A percentile compares a stretch with the other conserved stretches of the same genome.
Conservation (phyloP, 1,140 invertebrate species). For the Rhyacophila brunnea region DNA sequence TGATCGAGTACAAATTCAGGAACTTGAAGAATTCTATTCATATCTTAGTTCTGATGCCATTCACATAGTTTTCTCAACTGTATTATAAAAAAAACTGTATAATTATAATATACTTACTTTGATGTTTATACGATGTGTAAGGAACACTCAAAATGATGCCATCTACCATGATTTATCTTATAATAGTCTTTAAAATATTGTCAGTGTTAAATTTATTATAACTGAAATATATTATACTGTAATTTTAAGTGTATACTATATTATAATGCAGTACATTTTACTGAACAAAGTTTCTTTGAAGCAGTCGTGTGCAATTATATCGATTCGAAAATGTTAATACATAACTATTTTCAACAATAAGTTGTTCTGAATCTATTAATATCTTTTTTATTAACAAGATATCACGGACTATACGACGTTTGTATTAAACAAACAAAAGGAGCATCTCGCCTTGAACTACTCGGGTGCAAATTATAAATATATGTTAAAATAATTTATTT, state of each 20-base stretch:
- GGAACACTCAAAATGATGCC: slow-evolving; percentile 18
- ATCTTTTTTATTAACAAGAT: slow-evolving; percentile 16
- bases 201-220: background rate
- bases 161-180: slow-evolving; percentile 23
- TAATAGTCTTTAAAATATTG: slow-evolving; percentile 1
- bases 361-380: slow-evolving; percentile 26
- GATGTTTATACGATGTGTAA: slow-evolving; percentile 4
- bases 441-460: background rate
- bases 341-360: slow-evolving; percentile 5
- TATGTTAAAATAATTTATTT: background rate
- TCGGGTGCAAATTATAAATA: slow-evolving; percentile 1
- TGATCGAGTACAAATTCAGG: slow-evolving; percentile 12
- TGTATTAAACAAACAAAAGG: no score
- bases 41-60: slow-evolving; percentile 4
- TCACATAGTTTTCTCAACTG: slow-evolving; percentile 7
- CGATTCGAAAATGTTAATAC: background rate
- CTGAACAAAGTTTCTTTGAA: background rate
- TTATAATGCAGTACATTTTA: background rate
- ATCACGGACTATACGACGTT: slow-evolving; percentile 9
- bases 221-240: background rate
- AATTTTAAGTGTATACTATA: background rate
- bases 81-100: slow-evolving; percentile 12
- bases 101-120: slow-evolving; percentile 9
- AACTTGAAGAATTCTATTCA: slow-evolving; percentile 7
- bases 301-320: background rate